Evolutionary conservation across 2,113 vertebrate genomes (phyloP).

Genomic region (Haemorhous mexicanus): DNA sequence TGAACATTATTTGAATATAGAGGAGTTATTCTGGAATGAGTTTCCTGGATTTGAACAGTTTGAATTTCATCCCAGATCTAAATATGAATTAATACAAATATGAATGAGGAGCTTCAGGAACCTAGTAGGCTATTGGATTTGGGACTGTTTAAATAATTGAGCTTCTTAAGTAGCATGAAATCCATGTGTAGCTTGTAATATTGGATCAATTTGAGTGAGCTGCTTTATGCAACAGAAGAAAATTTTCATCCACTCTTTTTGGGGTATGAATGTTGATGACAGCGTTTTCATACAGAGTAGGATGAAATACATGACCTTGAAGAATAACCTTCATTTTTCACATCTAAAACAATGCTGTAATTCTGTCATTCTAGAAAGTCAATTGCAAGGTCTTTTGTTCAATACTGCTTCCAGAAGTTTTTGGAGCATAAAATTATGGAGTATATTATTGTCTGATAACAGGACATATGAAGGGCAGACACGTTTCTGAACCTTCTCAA

Average conservation of each 20-base stretch:
- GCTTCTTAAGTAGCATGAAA: neutral
- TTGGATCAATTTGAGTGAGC: neutral
- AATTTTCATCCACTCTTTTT: neutral
- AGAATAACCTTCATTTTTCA: conserved; percentile 9
- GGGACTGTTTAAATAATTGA: neutral
- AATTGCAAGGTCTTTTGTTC: conserved; percentile 36
- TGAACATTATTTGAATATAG: neutral
- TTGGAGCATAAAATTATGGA: conserved; percentile 41
- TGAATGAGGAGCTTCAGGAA: neutral
- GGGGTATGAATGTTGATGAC: neutral
- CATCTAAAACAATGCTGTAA: neutral
- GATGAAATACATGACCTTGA: neutral
- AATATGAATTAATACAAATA: neutral
- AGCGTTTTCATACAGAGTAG: neutral
- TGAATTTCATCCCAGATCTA: neutral
- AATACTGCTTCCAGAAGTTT: conserved; percentile 30
- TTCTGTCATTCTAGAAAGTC: conserved; percentile 39
- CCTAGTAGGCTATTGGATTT: neutral
- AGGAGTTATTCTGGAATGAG: neutral
- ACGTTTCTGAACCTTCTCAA: neutral
- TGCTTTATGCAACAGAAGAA: neutral
- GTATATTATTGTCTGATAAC: conserved; percentile 31
- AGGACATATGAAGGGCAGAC: conserved; percentile 14
- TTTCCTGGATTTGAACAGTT: neutral
- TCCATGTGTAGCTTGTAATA: neutral